Conservation (phyloP, 2,113 vertebrate genomes). For the Emydocephalus ijimae region DNA sequence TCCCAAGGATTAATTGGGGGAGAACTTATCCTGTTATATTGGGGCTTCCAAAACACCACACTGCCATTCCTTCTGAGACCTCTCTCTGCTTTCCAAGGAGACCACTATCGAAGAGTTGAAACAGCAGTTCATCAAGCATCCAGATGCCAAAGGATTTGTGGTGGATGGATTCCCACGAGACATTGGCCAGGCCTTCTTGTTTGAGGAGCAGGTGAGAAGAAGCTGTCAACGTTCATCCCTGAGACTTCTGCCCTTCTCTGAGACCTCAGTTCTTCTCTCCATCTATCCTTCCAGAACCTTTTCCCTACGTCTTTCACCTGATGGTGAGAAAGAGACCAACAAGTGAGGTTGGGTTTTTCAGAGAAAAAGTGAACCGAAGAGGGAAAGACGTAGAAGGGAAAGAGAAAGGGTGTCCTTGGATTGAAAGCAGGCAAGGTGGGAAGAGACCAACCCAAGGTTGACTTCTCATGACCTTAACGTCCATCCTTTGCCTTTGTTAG, state of each 20-base stretch:
- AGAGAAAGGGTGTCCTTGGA: background rate
- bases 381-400: background rate
- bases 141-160: conserved; percentile 63
- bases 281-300: background rate
- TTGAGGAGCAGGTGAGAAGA: conserved; percentile 66
- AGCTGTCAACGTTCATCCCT: fast-evolving
- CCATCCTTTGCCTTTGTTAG: conserved; percentile 27
- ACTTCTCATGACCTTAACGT: background rate
- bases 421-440: background rate
- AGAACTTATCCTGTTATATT: background rate
- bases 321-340: background rate
- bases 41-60: background rate
- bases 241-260: background rate
- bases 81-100: conserved; percentile 49
- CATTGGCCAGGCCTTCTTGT: conserved; percentile 68
- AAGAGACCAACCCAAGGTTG: background rate
- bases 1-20: background rate
- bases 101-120: conserved; percentile 70
- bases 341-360: background rate
- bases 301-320: background rate
- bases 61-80: background rate
- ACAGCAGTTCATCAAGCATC: conserved; percentile 69
- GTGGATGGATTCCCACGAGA: conserved; percentile 72
- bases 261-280: background rate
- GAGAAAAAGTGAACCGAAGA: background rate